Percentiles rank a stretch among this genome's conserved stretches.
phyloP scores from a whole-genome alignment of 2,797 vertebrate genomes.

The Dendrocincla fuliginosa region DNA sequence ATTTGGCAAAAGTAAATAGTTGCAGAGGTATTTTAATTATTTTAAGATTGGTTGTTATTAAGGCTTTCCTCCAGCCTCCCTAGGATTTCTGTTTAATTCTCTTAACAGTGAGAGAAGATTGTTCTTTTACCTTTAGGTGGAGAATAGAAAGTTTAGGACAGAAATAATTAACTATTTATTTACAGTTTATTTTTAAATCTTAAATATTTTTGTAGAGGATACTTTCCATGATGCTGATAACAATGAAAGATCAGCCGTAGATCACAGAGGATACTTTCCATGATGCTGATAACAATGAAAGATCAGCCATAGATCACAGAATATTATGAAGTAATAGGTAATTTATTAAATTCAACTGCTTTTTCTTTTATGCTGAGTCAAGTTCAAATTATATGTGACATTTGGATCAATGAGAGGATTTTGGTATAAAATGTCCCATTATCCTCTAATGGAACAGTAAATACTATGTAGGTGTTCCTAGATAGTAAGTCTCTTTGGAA shows the following conservation, averaged over 20 bases:
- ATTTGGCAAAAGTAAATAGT: background rate
- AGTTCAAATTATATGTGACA: conserved; percentile 20
- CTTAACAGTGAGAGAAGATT: background rate
- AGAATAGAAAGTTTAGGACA: background rate
- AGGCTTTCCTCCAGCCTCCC: background rate
- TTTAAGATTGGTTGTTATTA: background rate
- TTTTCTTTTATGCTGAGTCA: background rate
- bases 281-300: background rate
- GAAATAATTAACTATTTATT: background rate
- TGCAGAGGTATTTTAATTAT: background rate
- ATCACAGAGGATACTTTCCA: background rate
- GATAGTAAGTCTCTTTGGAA: conserved; percentile 24
- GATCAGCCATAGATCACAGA: background rate
- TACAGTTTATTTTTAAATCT: background rate
- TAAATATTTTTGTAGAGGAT: background rate
- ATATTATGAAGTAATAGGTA: background rate
- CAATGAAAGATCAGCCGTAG: background rate
- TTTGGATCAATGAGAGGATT: conserved; percentile 59
- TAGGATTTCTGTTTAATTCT: background rate
- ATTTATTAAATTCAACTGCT: background rate
- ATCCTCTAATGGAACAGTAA: conserved; percentile 43
- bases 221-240: background rate
- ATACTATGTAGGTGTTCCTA: conserved; percentile 30
- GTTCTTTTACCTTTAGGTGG: background rate
- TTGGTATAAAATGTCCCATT: conserved; percentile 51